A percentile compares a stretch with the other conserved stretches of the same genome.
Conservation (phyloP, 1,140 invertebrate species). For the Vanessa atalanta region DNA sequence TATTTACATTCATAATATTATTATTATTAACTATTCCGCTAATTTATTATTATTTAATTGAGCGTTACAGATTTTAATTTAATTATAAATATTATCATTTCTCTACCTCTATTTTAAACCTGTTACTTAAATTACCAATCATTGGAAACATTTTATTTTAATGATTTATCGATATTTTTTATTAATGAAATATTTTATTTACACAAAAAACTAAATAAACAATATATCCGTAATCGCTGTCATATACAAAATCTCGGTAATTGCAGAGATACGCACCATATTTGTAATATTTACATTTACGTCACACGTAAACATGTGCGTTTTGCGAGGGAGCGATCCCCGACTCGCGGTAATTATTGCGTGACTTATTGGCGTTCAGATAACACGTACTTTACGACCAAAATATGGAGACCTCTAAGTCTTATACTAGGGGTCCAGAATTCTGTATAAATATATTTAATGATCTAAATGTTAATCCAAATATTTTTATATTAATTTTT, state of each 20-base stretch:
- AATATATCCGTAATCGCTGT: not conserved
- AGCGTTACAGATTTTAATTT: too few relatives aligned
- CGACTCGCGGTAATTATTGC: constrained; percentile 75
- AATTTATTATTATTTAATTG: not conserved
- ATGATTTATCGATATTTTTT: too few relatives aligned
- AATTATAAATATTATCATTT: too few relatives aligned
- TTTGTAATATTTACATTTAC: constrained; percentile 70
- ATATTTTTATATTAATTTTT: not conserved
- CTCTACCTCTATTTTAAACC: too few relatives aligned
- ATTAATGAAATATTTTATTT: too few relatives aligned
- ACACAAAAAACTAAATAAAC: too few relatives aligned
- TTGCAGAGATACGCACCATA: constrained; percentile 53
- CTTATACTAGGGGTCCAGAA: not conserved
- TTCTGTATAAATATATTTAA: too few relatives aligned
- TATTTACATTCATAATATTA: too few relatives aligned
- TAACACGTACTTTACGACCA: constrained; percentile 71
- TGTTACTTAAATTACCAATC: too few relatives aligned
- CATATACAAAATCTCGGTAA: constrained; percentile 44
- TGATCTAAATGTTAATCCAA: not conserved
- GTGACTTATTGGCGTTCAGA: constrained; percentile 78
- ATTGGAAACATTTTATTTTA: too few relatives aligned
- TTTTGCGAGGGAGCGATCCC: constrained; percentile 68
- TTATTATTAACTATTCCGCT: too few relatives aligned
- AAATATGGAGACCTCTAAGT: constrained; percentile 44
- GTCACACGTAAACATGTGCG: constrained; percentile 71